These are phyloP conservation scores for Gymnopithys bicolor DNA, from an alignment of 2,797 vertebrate genomes.

Conservation along the genomic window DNA sequence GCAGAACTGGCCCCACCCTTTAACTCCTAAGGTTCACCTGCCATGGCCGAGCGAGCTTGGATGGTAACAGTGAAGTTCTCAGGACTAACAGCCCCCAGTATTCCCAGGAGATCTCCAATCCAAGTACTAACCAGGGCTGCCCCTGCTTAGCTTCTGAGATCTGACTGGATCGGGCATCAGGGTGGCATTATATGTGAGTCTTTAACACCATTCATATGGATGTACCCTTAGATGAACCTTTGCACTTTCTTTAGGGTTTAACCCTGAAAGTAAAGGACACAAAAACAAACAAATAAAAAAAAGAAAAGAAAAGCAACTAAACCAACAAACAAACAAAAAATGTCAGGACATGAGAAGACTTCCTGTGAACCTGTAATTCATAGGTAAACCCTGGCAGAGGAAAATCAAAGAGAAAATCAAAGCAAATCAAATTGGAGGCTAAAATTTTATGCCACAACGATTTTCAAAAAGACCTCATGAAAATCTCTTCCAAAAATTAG, in stretches of 20 bases:
- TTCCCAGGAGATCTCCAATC: too few relatives aligned
- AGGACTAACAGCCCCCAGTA: too few relatives aligned
- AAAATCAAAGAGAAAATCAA: slow-evolving; percentile 20
- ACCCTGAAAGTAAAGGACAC: background rate
- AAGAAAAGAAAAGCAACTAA: background rate
- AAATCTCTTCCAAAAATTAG: slow-evolving; percentile 17
- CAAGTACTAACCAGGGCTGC: too few relatives aligned
- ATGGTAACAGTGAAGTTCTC: too few relatives aligned
- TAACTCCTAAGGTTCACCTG: too few relatives aligned
- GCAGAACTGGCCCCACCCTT: too few relatives aligned
- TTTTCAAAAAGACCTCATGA: background rate
- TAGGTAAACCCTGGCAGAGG: background rate
- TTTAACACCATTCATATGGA: background rate
- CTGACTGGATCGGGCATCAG: too few relatives aligned
- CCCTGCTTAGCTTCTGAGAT: too few relatives aligned
- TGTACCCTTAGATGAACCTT: background rate
- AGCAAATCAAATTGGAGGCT: background rate
- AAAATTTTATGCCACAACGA: background rate
- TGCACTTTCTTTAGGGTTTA: background rate
- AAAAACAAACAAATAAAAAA: background rate
- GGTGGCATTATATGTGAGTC: too few relatives aligned
- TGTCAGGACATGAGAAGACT: background rate
- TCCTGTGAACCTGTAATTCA: background rate
- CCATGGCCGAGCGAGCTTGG: too few relatives aligned
- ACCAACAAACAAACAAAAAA: background rate